Base-by-base conservation (phyloP, 2,113 vertebrate genomes). In the Grallaria varia region DNA sequence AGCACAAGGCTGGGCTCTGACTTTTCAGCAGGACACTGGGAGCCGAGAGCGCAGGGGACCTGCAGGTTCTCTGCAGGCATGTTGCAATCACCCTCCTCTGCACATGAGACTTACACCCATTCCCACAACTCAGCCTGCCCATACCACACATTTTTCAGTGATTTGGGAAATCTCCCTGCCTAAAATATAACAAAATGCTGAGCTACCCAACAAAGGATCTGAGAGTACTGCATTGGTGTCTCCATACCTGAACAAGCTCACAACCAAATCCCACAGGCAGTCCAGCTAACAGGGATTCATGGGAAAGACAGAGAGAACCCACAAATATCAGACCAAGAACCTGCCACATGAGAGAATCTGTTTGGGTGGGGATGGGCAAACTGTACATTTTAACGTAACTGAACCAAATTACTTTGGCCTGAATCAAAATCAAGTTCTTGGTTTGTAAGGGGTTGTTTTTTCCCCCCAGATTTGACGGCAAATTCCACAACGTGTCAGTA, bases 11-110 rank as follows among this genome's bases (percentile, higher is more conserved):
- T 10, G 12, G 71, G 18, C 75, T 15, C 35, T 1, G 84, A 25
- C 8, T 12, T 2, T 0, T 11, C 35, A 49, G 50, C 58, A 6
- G 49, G 58, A 18, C 0, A 12, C 3, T 17, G 4, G 0, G 9
- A 25, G 73, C 10, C 7, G 42, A 17, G 56, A 23, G 74, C 3
- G 0, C 10, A 3, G 47, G 45, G 45, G 76, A 60, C 5, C 19
- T 2, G 79, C 14, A 25, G 27, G 81, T 9, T 89, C 77, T 9
- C 30, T 0, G 2, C n/a, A 7, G 53, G 3, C 1, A 1, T 31
- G 91, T n/a, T 0, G 2, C 89, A 67, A 52, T 1, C 3, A 4
- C 14, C 42, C 67, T 60, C 44, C 83, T 79, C 75, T 76, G 89
- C 66, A 55, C 16, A 13, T 4, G 2, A 10, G 9, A 10, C n/a